phyloP scores from a whole-genome alignment of 1,140 invertebrate species.

The Drosophila tristis region DNA sequence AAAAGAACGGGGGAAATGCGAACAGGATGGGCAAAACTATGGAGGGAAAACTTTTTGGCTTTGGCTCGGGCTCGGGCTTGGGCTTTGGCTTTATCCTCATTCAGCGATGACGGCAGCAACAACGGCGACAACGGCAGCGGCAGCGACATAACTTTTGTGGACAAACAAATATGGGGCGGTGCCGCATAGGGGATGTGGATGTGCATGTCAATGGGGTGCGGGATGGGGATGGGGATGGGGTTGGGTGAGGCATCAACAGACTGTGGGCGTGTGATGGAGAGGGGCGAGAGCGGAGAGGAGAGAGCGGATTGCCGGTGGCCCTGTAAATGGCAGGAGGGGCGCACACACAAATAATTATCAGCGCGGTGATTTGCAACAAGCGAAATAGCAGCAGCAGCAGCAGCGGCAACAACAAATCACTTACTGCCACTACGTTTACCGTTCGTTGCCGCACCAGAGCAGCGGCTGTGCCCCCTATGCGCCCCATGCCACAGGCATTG shows the following conservation, averaged over 20 bases:
- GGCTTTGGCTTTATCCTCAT: constrained; percentile 1
- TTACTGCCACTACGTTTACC: constrained; percentile 68
- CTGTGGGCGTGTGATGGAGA: constrained; percentile 4
- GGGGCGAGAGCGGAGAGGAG: not conserved
- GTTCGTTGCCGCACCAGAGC: constrained; percentile 1
- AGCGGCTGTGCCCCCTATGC: too few species aligned
- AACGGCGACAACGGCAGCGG: constrained; percentile 10
- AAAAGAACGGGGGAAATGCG: not conserved
- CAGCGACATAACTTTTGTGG: constrained; percentile 35
- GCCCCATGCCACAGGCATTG: constrained; percentile 44
- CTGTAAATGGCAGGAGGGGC: constrained; percentile 45
- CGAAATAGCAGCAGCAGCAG: constrained; percentile 24
- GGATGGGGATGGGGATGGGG: not conserved
- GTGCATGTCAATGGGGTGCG: not conserved
- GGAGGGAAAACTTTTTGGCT: constrained; percentile 42
- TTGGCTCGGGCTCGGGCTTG: constrained; percentile 18
- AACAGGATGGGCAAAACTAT: not conserved
- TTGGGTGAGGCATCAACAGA: too few species aligned
- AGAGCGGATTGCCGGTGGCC: not conserved
- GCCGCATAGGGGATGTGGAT: constrained; percentile 4
- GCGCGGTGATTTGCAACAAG: constrained; percentile 47
- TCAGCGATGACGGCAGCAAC: constrained; percentile 6
- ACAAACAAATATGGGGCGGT: constrained; percentile 53
- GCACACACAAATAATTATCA: constrained; percentile 76
- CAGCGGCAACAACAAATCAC: constrained; percentile 43